Evolutionary conservation across 1,140 invertebrate genomes (phyloP).

Genomic region (Oppia nitens): DNA sequence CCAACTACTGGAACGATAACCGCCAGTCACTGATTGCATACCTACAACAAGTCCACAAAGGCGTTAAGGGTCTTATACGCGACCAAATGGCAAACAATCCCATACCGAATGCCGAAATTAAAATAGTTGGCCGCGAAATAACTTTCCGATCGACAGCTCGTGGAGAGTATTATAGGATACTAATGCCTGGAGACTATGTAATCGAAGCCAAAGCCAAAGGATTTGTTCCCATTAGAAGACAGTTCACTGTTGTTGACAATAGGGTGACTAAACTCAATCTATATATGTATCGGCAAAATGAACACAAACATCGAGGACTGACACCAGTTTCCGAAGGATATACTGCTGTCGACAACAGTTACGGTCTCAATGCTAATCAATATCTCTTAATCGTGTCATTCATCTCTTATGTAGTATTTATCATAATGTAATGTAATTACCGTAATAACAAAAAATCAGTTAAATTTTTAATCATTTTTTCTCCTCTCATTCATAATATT

Average conservation of each 20-base stretch:
- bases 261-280: conserved; percentile 5
- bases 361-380: too few relatives aligned
- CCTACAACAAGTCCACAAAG: conserved; percentile 57
- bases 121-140: conserved; percentile 19
- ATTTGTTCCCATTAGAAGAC: conserved; percentile 8
- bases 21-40: conserved; percentile 58
- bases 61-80: conserved; percentile 63
- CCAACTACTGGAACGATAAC: conserved; percentile 42
- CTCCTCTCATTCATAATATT: too few relatives aligned
- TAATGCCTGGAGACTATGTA: conserved; percentile 24
- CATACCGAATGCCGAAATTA: conserved; percentile 42
- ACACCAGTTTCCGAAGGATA: too few relatives aligned
- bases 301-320: too few relatives aligned
- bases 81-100: conserved; percentile 50
- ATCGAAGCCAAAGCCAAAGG: conserved; percentile 42
- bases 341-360: too few relatives aligned
- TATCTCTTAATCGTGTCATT: too few relatives aligned
- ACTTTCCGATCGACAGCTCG: conserved; percentile 17
- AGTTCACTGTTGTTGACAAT: conserved; percentile 13
- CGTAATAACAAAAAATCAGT: too few relatives aligned
- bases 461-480: too few relatives aligned
- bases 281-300: background rate
- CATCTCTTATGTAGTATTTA: too few relatives aligned
- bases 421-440: too few relatives aligned
- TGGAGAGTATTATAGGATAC: conserved; percentile 24